phyloP scores from a whole-genome alignment of 2,888 invertebrate species.

The Pyrgus malvae region DNA sequence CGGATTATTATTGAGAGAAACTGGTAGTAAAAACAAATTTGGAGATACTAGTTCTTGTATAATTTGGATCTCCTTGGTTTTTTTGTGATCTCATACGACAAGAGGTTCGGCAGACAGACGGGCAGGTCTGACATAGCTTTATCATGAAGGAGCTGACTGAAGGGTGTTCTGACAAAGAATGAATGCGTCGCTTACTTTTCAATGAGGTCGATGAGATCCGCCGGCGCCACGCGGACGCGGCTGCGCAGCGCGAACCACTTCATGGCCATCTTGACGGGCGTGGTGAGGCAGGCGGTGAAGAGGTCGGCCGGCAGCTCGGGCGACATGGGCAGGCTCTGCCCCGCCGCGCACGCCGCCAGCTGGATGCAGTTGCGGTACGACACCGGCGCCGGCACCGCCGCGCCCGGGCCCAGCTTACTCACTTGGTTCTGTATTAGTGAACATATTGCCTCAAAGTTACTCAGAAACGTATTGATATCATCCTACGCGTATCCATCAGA shows the following conservation, averaged over 20 bases:
- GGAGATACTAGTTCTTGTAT: too few relatives aligned
- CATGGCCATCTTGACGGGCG: conserved; percentile 97
- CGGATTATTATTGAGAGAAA: too few relatives aligned
- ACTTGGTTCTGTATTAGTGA: conserved; percentile 28
- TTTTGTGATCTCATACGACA: too few relatives aligned
- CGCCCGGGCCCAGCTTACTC: conserved; percentile 36
- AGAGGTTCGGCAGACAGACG: too few relatives aligned
- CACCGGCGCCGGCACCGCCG: conserved; percentile 49
- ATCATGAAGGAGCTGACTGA: too few relatives aligned
- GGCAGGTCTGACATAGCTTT: too few relatives aligned
- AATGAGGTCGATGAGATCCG: conserved; percentile 91
- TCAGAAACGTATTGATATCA: too few relatives aligned
- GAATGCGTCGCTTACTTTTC: conserved; percentile 86
- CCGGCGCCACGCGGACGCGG: conserved; percentile 89
- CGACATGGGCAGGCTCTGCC: conserved; percentile 97
- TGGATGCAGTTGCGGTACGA: conserved; percentile 96
- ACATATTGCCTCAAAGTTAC: too few relatives aligned
- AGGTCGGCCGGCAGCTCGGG: conserved; percentile 98
- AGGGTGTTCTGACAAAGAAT: neutral
- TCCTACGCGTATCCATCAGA: too few relatives aligned
- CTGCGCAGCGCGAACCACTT: conserved; percentile 96
- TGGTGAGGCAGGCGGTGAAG: conserved; percentile 98
- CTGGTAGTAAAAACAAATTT: too few relatives aligned
- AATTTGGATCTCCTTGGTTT: too few relatives aligned
- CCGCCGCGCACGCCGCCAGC: conserved; percentile 96